A percentile compares a stretch with the other conserved stretches of the same genome.
Evolutionary conservation across 2,797 vertebrate species (phyloP).

Genomic region (Sebastes hubbsi): DNA sequence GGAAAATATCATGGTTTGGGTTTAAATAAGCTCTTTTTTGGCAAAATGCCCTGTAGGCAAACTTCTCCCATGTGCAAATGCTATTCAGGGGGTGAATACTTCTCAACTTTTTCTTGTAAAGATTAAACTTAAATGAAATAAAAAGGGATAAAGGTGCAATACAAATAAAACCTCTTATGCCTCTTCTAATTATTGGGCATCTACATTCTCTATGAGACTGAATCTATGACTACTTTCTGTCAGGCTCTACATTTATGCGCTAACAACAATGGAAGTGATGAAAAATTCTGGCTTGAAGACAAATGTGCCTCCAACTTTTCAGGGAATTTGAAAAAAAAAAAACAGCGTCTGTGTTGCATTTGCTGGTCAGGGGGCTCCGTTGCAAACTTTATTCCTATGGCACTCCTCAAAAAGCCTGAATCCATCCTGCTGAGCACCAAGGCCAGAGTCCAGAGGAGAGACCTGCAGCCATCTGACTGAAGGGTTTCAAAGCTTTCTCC

Average conservation of each 20-base stretch:
- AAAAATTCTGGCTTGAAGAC: too few species aligned
- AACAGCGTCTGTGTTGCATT: neutral
- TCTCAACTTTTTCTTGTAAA: neutral
- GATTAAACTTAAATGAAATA: neutral
- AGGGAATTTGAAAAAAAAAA: neutral
- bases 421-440: constrained; percentile 2
- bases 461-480: neutral
- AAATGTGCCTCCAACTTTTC: neutral
- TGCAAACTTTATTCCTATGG: too few species aligned
- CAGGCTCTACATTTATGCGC: neutral
- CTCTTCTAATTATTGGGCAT: neutral
- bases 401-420: neutral
- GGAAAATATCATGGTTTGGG: too few species aligned
- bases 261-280: too few species aligned
- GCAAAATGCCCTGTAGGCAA: too few species aligned
- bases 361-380: neutral
- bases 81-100: too few species aligned
- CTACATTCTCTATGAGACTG: neutral
- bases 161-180: neutral
- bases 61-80: too few species aligned
- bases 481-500: neutral
- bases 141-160: neutral
- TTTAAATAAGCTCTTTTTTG: too few species aligned
- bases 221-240: neutral
- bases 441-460: too few species aligned